These are phyloP conservation scores for Enteromius mattozi DNA, from an alignment of 2,797 vertebrate species.

Conservation along the genomic window DNA sequence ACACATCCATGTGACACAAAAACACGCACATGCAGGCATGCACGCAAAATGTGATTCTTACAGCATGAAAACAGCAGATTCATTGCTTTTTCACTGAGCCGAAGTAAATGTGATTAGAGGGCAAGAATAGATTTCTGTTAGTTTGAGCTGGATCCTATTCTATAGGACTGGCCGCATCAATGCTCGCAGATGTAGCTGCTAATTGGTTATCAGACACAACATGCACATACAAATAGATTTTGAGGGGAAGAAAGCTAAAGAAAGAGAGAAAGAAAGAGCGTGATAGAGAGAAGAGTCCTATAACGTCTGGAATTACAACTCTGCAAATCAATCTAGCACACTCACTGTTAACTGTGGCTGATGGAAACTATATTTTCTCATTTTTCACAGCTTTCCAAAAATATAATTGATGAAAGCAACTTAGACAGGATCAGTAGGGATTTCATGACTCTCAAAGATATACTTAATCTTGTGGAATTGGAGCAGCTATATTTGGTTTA, in stretches of 20 bases:
- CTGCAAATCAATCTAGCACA: constrained; percentile 35
- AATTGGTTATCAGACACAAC: constrained; percentile 51
- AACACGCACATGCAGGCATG: not conserved
- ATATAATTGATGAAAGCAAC: constrained; percentile 37
- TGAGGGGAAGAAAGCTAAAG: not conserved
- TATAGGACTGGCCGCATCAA: constrained; percentile 36
- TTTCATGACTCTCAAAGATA: constrained; percentile 38
- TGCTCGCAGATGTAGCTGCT: constrained; percentile 45
- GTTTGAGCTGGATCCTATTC: constrained; percentile 31
- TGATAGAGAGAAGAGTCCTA: not conserved
- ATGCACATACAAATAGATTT: constrained; percentile 33
- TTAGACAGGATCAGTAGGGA: constrained; percentile 39
- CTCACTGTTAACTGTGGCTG: constrained; percentile 12
- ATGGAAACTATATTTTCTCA: constrained; percentile 28
- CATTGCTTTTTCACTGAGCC: constrained; percentile 19
- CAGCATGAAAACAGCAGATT: constrained; percentile 4
- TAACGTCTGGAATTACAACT: constrained; percentile 20
- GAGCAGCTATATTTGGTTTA: constrained; percentile 38
- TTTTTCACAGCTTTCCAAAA: constrained; percentile 39
- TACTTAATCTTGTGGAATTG: constrained; percentile 36
- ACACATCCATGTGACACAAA: not conserved
- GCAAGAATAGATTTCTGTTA: constrained; percentile 34
- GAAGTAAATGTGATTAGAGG: constrained; percentile 41
- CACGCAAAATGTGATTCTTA: not conserved
- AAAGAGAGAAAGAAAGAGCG: constrained; percentile 2